These are phyloP conservation scores for Otus sunia DNA, from an alignment of 2,113 vertebrate genomes.

Conservation along the genomic window DNA sequence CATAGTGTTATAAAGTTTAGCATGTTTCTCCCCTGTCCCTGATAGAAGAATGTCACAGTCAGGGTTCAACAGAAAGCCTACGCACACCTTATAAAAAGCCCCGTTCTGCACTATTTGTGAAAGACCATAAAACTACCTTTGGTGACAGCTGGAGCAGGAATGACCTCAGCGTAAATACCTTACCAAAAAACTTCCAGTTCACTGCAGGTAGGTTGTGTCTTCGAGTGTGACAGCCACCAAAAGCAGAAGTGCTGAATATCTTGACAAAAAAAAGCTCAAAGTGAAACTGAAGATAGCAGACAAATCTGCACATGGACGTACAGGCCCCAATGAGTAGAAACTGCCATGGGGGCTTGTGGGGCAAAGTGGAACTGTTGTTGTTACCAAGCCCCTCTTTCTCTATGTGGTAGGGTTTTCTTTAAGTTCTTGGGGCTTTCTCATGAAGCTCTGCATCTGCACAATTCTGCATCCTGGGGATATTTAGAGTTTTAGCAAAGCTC, in stretches of 20 bases:
- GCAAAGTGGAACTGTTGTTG: neutral
- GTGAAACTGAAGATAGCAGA: neutral
- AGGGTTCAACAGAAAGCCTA: accelerated
- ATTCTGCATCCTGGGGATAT: neutral
- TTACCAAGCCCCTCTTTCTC: neutral
- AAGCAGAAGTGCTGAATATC: neutral
- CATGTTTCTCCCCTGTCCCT: neutral
- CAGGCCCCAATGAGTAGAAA: neutral
- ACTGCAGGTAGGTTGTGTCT: neutral
- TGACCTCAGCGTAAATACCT: neutral
- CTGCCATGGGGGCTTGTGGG: neutral
- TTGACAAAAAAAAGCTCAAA: neutral
- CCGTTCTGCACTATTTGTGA: neutral
- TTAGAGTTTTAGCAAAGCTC: neutral
- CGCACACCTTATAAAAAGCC: neutral
- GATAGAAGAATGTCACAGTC: neutral
- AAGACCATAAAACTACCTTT: neutral
- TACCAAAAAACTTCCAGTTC: neutral
- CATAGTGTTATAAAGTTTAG: neutral
- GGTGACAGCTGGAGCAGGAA: neutral
- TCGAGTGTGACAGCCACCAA: neutral
- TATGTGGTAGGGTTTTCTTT: neutral
- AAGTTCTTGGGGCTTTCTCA: neutral
- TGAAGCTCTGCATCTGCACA: neutral
- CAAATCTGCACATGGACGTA: neutral